Evolutionary conservation across 2,797 vertebrate genomes (phyloP), one percentile per base, ranked within the genome.

Genomic region (Neostethus bicornis): DNA sequence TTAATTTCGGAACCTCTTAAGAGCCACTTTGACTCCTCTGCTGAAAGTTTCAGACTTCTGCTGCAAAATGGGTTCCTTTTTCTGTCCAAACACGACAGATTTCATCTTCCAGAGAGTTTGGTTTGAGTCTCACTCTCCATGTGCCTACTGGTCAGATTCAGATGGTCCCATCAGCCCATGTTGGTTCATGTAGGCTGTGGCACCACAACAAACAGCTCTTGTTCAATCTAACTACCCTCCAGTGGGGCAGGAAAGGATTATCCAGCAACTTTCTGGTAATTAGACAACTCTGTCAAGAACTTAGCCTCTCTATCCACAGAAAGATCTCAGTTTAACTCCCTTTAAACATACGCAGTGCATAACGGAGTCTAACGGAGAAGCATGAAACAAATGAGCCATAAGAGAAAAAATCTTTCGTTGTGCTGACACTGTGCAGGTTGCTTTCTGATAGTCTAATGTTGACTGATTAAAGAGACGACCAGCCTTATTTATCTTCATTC

Each of bases 401-500:
- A 39, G 44, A 23, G 69, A 48, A 49, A 60, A 57, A 51, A 73
- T 55, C 69, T 58, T 63, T 71, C 77, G 74, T 85, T 47, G 63
- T 65, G 82, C 80, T 89, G 91, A 92, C 66, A 84, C 84, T 88
- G 79, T 76, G 87, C 61, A 53, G 7, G 75, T 66, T 76, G 81
- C 82, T 72, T 86, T 85, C 73, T 90, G 80, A 83, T 76, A 70
- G 61, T 80, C 81, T 69, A 73, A 62, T 75, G 80, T 70, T 93
- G 87, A 80, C 85, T 89, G 93, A 92, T 92, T 92, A 91, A 92
- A 42, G 13, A 61, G 41, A 61, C 37, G 19, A 29, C 31, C 31
- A 19, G 19, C 24, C 24, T 5, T 19, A 61, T 90, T 94, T 93
- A 94, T 95, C 93, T 94, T 75, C 79, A 78, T 83, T 90, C 39